Conservation (phyloP, 2,797 vertebrate genomes). For the Rhinichthys osculus region DNA sequence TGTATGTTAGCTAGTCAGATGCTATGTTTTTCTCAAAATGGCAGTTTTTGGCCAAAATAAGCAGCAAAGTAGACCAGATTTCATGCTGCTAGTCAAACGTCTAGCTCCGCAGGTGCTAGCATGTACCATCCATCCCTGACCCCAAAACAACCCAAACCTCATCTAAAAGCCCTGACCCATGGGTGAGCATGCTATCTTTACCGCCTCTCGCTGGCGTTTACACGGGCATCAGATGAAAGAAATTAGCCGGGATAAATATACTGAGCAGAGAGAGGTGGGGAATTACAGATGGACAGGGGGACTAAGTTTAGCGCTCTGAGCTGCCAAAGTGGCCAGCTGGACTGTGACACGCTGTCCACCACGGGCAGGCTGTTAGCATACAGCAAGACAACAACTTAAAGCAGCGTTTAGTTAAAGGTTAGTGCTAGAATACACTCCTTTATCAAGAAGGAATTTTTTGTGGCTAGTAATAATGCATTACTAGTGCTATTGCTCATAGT, state of each 20-base stretch:
- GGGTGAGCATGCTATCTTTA: slow-evolving; percentile 10
- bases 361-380: background rate
- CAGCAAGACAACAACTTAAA: background rate
- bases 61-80: background rate
- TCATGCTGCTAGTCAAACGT: background rate
- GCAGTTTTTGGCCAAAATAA: background rate
- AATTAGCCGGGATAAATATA: slow-evolving; percentile 75
- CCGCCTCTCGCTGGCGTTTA: background rate
- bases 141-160: background rate
- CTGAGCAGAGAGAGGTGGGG: slow-evolving; percentile 54
- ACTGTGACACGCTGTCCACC: background rate
- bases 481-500: background rate
- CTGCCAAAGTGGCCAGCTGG: slow-evolving; percentile 60
- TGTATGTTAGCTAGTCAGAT: slow-evolving; percentile 43
- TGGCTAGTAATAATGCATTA: background rate
- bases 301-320: slow-evolving; percentile 66
- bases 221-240: slow-evolving; percentile 68
- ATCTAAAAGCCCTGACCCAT: slow-evolving; percentile 13
- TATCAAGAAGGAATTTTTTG: background rate
- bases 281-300: slow-evolving; percentile 68
- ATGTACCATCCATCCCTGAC: background rate
- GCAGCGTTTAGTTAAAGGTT: background rate
- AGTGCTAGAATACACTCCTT: no score
- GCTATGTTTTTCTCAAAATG: background rate
- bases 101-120: background rate